Percentiles rank a stretch among this genome's conserved stretches.
These are phyloP conservation scores for Patella pellucida DNA, from an alignment of 2,888 invertebrate genomes.

Conservation along the genomic window DNA sequence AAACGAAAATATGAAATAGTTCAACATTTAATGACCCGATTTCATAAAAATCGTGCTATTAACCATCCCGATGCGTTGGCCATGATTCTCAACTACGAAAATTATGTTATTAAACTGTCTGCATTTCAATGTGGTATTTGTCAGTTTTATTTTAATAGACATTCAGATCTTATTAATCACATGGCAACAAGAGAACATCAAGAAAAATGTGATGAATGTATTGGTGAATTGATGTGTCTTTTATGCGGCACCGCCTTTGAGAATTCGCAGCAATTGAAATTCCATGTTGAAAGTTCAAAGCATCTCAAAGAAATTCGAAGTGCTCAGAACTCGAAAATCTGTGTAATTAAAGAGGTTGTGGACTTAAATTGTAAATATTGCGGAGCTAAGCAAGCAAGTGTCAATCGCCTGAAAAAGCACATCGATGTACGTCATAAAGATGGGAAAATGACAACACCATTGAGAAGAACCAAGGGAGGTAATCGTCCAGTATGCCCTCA, in stretches of 20 bases:
- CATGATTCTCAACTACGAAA: constrained; percentile 83
- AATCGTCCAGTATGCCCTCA: constrained; percentile 42
- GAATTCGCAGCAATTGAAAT: constrained; percentile 48
- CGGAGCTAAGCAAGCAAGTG: constrained; percentile 53
- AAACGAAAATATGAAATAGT: constrained; percentile 61
- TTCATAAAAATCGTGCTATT: constrained; percentile 81
- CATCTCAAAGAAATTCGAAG: constrained; percentile 44
- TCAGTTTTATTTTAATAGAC: constrained; percentile 83
- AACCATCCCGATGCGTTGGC: constrained; percentile 72
- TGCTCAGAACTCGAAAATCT: constrained; percentile 40
- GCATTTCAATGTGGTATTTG: constrained; percentile 90
- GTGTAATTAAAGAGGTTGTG: constrained; percentile 58
- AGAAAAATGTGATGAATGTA: constrained; percentile 47
- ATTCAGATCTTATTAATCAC: constrained; percentile 77
- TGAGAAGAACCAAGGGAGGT: constrained; percentile 38
- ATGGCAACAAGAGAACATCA: constrained; percentile 49
- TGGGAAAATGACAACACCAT: constrained; percentile 35
- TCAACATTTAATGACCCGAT: constrained; percentile 81
- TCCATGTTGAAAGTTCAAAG: constrained; percentile 51
- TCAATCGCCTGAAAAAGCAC: constrained; percentile 55
- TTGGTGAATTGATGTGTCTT: constrained; percentile 63
- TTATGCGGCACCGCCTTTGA: constrained; percentile 57
- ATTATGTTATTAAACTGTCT: constrained; percentile 83
- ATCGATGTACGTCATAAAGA: constrained; percentile 50
- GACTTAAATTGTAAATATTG: constrained; percentile 60